Evolutionary conservation across 92 coral and sea anemone species (phyloP).

Genomic region (Parazoanthus atlanticus): DNA sequence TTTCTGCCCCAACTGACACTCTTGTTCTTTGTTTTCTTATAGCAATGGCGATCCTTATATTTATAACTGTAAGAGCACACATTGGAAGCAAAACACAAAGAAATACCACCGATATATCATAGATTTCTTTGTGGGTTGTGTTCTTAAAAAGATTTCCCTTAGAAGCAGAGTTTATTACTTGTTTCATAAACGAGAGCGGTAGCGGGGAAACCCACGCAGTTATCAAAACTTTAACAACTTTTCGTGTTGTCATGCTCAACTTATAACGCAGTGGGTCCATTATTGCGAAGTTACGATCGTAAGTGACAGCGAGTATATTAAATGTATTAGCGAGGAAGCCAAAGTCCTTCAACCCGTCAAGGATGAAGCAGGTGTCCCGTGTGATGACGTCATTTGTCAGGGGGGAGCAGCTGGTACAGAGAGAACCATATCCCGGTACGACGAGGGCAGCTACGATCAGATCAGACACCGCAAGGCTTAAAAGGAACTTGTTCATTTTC

Average conservation of each 20-base stretch:
- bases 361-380: slow-evolving; percentile 44
- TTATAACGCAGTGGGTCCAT: slow-evolving; percentile 65
- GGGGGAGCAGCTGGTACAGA: slow-evolving; percentile 62
- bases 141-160: slow-evolving; percentile 2
- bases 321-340: slow-evolving; percentile 58
- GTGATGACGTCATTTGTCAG: background rate
- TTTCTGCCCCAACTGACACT: background rate
- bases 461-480: slow-evolving; percentile 68
- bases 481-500: slow-evolving; percentile 70
- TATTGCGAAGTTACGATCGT: slow-evolving; percentile 70
- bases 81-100: slow-evolving; percentile 58
- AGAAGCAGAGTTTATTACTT: slow-evolving; percentile 26
- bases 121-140: slow-evolving; percentile 34
- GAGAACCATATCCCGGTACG: slow-evolving; percentile 62
- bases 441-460: slow-evolving; percentile 44
- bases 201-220: slow-evolving; percentile 62
- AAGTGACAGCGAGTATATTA: slow-evolving; percentile 67
- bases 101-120: slow-evolving; percentile 59
- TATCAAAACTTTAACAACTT: slow-evolving; percentile 32
- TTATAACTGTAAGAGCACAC: slow-evolving; percentile 50
- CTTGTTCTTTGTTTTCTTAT: slow-evolving; percentile 45
- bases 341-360: slow-evolving; percentile 73
- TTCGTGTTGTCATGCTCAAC: slow-evolving; percentile 50
- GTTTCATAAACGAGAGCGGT: slow-evolving; percentile 67
- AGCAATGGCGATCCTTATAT: slow-evolving; percentile 60